phyloP scores from a whole-genome alignment of 2,888 invertebrate genomes.

The Xanthorhoe designata region DNA sequence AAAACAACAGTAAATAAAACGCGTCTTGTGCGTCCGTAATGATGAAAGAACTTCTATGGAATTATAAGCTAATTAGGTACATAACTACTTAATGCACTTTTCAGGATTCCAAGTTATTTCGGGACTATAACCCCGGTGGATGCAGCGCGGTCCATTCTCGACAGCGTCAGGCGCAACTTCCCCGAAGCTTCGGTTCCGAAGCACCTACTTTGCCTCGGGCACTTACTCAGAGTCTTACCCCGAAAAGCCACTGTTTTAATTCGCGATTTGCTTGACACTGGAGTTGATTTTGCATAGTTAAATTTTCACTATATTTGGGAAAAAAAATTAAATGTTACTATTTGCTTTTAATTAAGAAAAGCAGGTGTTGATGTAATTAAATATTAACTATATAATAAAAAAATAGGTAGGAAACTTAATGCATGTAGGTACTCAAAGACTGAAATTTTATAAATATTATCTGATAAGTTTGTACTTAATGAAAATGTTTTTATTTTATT shows the following conservation, averaged over 20 bases:
- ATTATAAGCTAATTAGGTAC: not conserved
- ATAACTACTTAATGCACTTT: conserved; percentile 33
- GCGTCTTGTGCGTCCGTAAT: not conserved
- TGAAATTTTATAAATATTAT: conserved; percentile 11
- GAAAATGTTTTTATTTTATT: not conserved
- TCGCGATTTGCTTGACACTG: conserved; percentile 87
- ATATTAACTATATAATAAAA: not conserved
- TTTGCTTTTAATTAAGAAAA: too few species aligned
- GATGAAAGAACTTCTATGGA: not conserved
- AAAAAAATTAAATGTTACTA: not conserved
- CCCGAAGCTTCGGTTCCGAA: conserved; percentile 87
- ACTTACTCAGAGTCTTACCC: conserved; percentile 85
- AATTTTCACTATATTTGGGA: not conserved
- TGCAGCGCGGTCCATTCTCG: conserved; percentile 86
- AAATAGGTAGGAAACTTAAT: not conserved
- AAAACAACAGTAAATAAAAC: conserved; percentile 1
- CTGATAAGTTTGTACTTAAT: not conserved
- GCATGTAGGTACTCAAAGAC: conserved; percentile 18
- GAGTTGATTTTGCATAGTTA: conserved; percentile 86
- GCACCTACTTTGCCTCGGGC: conserved; percentile 85
- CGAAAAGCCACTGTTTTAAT: conserved; percentile 86
- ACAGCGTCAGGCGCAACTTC: conserved; percentile 87
- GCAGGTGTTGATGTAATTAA: too few species aligned
- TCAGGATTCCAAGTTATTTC: conserved; percentile 88
- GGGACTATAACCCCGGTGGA: conserved; percentile 86